Evolutionary conservation across 2,888 invertebrate species (phyloP).

Genomic region (Camptogramma bilineatum): DNA sequence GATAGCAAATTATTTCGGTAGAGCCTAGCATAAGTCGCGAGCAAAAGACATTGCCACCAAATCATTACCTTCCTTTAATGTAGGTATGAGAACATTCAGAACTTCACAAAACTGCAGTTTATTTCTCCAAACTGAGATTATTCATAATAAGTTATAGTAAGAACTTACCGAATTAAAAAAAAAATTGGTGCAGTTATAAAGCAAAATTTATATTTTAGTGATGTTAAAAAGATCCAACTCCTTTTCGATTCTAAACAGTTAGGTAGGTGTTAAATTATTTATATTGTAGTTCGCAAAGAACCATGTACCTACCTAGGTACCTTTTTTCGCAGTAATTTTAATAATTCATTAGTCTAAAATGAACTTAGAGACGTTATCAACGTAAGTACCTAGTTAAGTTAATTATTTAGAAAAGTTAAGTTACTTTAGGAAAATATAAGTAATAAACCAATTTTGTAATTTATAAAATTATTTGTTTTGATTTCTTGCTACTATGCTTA

Average conservation of each 20-base stretch:
- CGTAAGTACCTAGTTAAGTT: no score
- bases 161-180: neutral
- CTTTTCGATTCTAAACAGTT: neutral
- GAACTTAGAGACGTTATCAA: no score
- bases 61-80: no score
- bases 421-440: no score
- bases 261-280: neutral
- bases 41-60: neutral
- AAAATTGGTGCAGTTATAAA: neutral
- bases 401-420: no score
- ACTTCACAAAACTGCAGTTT: neutral
- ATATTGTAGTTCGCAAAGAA: neutral
- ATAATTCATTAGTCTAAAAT: no score
- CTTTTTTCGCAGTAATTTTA: no score
- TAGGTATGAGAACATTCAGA: neutral
- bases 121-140: conserved; percentile 3
- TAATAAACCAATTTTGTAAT: no score
- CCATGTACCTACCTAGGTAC: no score
- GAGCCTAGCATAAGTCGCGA: neutral
- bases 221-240: neutral
- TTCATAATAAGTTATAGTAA: neutral
- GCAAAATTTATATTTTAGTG: neutral
- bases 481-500: no score
- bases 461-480: no score
- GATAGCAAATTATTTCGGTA: neutral